Evolutionary conservation across 2,797 vertebrate species (phyloP).

Genomic region (Octomys mimax): DNA sequence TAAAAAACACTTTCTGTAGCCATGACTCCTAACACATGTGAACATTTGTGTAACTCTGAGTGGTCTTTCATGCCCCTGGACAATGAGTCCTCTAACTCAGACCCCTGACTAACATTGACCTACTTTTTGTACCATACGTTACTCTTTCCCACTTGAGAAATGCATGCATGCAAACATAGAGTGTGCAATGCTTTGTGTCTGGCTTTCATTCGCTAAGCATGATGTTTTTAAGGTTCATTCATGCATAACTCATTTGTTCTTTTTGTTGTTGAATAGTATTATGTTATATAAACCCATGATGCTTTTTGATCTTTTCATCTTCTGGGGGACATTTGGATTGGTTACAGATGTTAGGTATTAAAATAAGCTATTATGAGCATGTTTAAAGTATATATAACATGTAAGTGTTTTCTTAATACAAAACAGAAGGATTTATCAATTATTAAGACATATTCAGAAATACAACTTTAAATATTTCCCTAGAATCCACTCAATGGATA

Average conservation of each 20-base stretch:
- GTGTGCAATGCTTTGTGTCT: background rate
- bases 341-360: background rate
- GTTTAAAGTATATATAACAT: background rate
- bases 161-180: background rate
- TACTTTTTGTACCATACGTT: background rate
- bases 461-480: background rate
- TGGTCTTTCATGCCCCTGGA: background rate
- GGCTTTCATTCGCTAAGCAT: conserved; percentile 21
- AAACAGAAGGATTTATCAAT: background rate
- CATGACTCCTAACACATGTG: background rate
- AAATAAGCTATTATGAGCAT: conserved; percentile 13
- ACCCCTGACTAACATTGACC: background rate
- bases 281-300: background rate
- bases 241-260: background rate
- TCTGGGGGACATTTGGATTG: background rate
- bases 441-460: conserved; percentile 30
- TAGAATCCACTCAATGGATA: conserved; percentile 25
- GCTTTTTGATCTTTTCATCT: background rate
- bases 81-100: background rate
- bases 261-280: background rate
- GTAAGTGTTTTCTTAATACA: background rate
- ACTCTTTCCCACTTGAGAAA: background rate
- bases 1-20: background rate
- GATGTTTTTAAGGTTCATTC: conserved; percentile 7
- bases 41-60: background rate